Percentiles rank a stretch among this genome's conserved stretches.
phyloP scores from a whole-genome alignment of 2,888 invertebrate genomes.

The Microctonus brassicae region DNA sequence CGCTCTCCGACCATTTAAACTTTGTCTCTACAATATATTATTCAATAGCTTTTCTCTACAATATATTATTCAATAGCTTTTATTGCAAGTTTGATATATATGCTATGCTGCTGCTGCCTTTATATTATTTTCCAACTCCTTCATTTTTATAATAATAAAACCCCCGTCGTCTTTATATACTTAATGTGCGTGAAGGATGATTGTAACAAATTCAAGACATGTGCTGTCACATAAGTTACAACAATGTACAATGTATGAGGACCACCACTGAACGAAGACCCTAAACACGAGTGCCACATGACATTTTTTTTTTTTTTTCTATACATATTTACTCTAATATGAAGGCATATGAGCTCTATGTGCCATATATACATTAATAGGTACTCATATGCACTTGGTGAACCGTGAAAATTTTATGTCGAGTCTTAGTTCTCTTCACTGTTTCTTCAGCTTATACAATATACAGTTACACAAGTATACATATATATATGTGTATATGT shows the following conservation, averaged over 20 bases:
- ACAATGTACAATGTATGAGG: background rate
- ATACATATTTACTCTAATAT: background rate
- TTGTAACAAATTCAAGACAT: background rate
- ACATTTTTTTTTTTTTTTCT: no score
- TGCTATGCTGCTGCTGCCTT: background rate
- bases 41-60: no score
- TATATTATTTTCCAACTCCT: background rate
- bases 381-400: constrained; percentile 47
- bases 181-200: background rate
- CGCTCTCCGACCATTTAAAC: no score
- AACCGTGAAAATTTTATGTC: constrained; percentile 58
- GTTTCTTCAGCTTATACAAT: no score
- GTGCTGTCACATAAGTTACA: background rate
- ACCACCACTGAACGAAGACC: background rate
- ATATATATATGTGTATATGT: constrained; percentile 16
- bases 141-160: background rate
- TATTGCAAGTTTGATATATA: no score
- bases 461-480: constrained; percentile 25
- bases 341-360: background rate
- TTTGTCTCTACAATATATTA: background rate
- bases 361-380: background rate
- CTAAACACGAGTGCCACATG: constrained; percentile 7
- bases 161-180: background rate
- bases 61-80: no score
- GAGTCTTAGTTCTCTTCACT: constrained; percentile 35